Evolutionary conservation across 2,888 invertebrate genomes (phyloP), one percentile per base, ranked within the genome.

Genomic region (Glyphotaelius pellucidus): DNA sequence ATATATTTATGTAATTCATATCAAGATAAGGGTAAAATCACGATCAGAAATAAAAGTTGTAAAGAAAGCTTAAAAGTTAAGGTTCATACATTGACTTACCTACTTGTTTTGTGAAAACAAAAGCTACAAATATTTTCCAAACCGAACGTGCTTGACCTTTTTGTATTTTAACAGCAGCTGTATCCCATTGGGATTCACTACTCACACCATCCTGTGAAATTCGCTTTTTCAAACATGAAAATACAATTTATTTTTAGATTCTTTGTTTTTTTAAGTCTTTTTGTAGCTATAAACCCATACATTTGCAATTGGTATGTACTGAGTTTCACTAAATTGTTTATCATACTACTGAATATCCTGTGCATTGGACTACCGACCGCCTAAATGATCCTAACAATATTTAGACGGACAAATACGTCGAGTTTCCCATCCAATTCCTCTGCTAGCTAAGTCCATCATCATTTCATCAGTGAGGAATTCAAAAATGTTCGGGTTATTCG

Each of bases 121-220:
- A 83, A 83, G 32, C 83, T 35, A 35, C 38, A 38, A 38, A 84
- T 38, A 38, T 84, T 84, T 84, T 84, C 32, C 25, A 38, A 84
- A 84, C 35, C 84, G 84, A 15, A 84, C 84, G 84, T 84, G 84
- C 84, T 32, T 84, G 32, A 38, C 84, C 84, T 38, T 84, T 84
- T 84, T 35, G 3, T n/a, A 19, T 35, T 84, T 35, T 84, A 84
- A 84, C 84, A 84, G 35, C 84, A 84, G 35, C 84, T 84, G 84
- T 84, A 35, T 11, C 38, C 84, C 81, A 25, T n/a, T 38, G 25
- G 38, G 38, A 84, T 25, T 30, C 31, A 35, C 38, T 84, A 67
- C 25, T 67, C n/a, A 25, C 67, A 67, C 67, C 25, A 67, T 25
- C 25, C 67, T 67, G n/a, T n/a, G 25, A n/a, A n/a, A 9, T 67